Base-by-base conservation (phyloP, 2,888 invertebrate species). In the Drymonia ruficornis region DNA sequence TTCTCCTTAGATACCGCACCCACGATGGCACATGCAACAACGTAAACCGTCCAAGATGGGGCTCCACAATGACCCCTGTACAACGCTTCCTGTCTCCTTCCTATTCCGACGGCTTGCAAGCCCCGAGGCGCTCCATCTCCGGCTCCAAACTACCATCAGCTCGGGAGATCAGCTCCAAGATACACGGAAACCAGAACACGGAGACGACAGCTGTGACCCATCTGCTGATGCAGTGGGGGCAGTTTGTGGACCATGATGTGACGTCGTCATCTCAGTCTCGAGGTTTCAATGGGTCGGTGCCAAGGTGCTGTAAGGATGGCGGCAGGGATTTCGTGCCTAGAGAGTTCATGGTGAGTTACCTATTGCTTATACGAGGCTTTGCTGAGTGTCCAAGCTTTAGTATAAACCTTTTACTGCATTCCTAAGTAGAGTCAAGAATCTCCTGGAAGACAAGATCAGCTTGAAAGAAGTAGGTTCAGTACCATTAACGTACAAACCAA, bases 21-120 rank as follows among this genome's bases (percentile, higher is more conserved):
- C 95, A 96, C 52, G 97, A 98, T 78, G 98, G 98, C 36, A 96
- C 97, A 36, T 98, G 98, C 86, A 98, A 98, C 87, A 98, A 98
- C 87, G 86, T 95, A 50, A 92, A 93, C 51, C 93, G 96, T 50
- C 95, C 95, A 0, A 94, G 96, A 82, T 96, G 96, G 95, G 98
- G 98, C 0, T 95, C 97, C 6, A 94, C 97, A 1, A 95, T 97
- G 93, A 95, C 96, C 61, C 96, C 97, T 0, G 96, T 97, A 78
- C 96, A 96, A 74, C 94, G 98, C 44, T 96, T 97, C 81, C 87
- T 97, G 31, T 94, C 96, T 3, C 96, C 98, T 0, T 94, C 94
- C 46, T 98, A 98, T 87, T 94, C 96, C 38, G 98, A 98, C 82
- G 97, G 97, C 50, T 78, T 90, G 42, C 89, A 93, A 64, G 93